Evolutionary conservation across 2,888 invertebrate species (phyloP).

Genomic region (Stenotaenia linearis): DNA sequence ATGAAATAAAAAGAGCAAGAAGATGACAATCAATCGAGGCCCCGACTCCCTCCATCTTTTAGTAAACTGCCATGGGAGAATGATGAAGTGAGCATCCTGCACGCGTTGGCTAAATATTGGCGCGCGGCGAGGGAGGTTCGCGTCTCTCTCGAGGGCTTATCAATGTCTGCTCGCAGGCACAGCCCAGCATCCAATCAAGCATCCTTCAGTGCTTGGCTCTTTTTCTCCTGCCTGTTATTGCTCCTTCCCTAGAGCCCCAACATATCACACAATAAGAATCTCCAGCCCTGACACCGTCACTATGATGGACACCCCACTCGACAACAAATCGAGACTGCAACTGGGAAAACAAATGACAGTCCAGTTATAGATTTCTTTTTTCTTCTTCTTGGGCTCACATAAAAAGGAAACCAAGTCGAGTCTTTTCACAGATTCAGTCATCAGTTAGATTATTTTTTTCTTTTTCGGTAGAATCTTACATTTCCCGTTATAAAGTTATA

Average conservation of each 20-base stretch:
- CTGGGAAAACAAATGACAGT: slow-evolving; percentile 11
- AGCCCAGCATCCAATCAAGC: slow-evolving; percentile 26
- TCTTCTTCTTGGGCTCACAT: not conserved
- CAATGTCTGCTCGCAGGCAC: slow-evolving; percentile 24
- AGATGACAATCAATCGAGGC: slow-evolving; percentile 20
- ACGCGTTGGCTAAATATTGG: slow-evolving; percentile 27
- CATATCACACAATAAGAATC: slow-evolving; percentile 16
- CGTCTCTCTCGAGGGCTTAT: slow-evolving; percentile 28
- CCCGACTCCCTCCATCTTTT: slow-evolving; percentile 1
- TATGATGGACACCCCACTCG: slow-evolving; percentile 12
- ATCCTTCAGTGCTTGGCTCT: slow-evolving; percentile 27
- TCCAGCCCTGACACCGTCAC: slow-evolving; percentile 17
- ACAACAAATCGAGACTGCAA: slow-evolving; percentile 8
- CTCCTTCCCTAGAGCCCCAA: slow-evolving; percentile 15
- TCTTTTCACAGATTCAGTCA: not conserved
- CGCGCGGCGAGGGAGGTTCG: slow-evolving; percentile 26
- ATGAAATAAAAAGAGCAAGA: not conserved
- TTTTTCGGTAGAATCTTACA: too few relatives aligned
- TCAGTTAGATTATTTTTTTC: too few relatives aligned
- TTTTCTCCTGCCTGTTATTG: slow-evolving; percentile 14
- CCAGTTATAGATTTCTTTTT: not conserved
- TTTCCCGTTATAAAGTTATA: too few relatives aligned
- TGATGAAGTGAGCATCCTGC: slow-evolving; percentile 28
- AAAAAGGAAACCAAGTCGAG: not conserved
- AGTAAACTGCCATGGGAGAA: slow-evolving; percentile 13